Evolutionary conservation across 1,140 invertebrate genomes (phyloP), one percentile per base, ranked within the genome.

Genomic region (Diorhabda sublineata): DNA sequence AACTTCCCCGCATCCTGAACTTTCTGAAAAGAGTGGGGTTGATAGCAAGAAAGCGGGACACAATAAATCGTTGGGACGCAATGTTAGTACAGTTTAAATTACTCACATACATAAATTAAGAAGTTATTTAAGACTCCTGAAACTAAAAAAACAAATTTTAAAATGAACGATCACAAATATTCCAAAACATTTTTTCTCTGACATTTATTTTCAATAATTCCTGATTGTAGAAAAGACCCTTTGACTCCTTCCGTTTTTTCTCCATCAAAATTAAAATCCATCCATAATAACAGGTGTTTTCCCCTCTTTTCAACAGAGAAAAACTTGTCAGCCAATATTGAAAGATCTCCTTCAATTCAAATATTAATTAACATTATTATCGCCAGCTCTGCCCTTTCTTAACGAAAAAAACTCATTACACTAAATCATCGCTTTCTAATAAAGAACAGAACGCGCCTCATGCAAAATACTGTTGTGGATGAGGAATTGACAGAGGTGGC

Each of bases 311-410:
- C 47, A 4, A n/a, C 43, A n/a, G 7, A 56, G 65, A 62, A 70
- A 73, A 73, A 72, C 65, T 70, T 68, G 73, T 70, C 71, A 69
- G 60, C 71, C 71, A 71, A 73, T 73, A 74, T 74, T 70, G 73
- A 74, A 71, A 63, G 70, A 71, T 70, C 67, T 72, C 59, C 70
- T 64, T 65, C 70, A 67, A 71, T 75, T 80, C 77, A 78, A 79
- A 80, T 79, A 79, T 79, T 80, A 80, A 80, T 80, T 80, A 80
- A 80, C 77, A 76, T 79, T 80, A 80, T 80, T 80, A 79, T 76
- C 76, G 74, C 74, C 74, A 67, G 74, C 72, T 76, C 76, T 79
- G 72, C 73, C 69, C 75, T 74, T 76, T 76, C 71, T 68, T 64
- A 61, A 52, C 47, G 68, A 75, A 80, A 79, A 26, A 79, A 79